phyloP scores from a whole-genome alignment of 2,797 vertebrate genomes.

The Oreochromis mossambicus region DNA sequence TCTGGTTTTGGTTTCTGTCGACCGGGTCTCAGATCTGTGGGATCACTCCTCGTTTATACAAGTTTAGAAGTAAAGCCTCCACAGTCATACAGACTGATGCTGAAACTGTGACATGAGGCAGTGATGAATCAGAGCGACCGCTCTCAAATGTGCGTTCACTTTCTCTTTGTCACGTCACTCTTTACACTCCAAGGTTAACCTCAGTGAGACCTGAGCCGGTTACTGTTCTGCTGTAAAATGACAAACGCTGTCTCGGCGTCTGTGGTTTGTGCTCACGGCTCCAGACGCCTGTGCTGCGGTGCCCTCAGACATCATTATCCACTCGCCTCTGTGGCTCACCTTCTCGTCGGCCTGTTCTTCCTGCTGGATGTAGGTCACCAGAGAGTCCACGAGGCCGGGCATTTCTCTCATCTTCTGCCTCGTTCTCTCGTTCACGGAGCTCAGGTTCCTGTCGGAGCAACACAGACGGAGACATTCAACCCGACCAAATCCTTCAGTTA shows the following conservation, averaged over 20 bases:
- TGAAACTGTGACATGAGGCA: background rate
- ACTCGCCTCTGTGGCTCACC: slow-evolving; percentile 48
- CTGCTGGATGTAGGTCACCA: slow-evolving; percentile 88
- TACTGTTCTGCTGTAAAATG: background rate
- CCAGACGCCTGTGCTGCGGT: background rate
- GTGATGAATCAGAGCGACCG: background rate
- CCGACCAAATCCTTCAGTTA: background rate
- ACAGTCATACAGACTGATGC: background rate
- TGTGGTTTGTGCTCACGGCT: background rate
- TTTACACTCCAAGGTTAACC: background rate
- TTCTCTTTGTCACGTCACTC: background rate
- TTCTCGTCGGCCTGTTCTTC: slow-evolving; percentile 87
- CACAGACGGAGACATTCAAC: background rate
- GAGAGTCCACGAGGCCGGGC: slow-evolving; percentile 85
- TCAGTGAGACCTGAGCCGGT: background rate
- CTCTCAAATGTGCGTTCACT: background rate
- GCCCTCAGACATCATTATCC: background rate
- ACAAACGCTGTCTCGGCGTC: background rate
- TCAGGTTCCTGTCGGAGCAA: slow-evolving; percentile 82
- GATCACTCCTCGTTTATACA: background rate
- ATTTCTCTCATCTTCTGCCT: slow-evolving; percentile 92
- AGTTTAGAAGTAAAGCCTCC: background rate
- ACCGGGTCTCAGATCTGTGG: background rate
- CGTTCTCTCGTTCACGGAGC: slow-evolving; percentile 91
- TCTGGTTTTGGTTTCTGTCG: background rate